Evolutionary conservation across 2,113 vertebrate genomes (phyloP).

Genomic region (Lepidothrix coronata): DNA sequence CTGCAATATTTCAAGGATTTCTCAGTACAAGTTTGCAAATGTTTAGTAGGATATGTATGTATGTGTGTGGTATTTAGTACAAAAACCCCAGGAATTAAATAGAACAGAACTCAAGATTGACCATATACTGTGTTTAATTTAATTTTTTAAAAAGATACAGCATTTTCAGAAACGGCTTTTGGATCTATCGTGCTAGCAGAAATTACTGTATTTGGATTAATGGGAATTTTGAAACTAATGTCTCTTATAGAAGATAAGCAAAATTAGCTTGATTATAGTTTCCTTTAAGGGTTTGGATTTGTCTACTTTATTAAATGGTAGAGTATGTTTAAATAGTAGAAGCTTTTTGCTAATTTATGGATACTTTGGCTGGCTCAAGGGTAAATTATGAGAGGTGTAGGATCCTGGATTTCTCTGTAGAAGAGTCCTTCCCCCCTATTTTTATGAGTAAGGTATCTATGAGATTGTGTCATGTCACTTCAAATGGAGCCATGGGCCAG

Average conservation of each 20-base stretch:
- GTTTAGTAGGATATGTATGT: not conserved
- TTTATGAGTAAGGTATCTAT: not conserved
- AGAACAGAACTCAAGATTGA: not conserved
- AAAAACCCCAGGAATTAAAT: not conserved
- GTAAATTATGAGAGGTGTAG: not conserved
- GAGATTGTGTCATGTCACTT: not conserved
- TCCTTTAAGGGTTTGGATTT: not conserved
- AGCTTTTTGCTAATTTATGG: not conserved
- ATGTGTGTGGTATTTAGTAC: not conserved
- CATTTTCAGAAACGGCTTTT: not conserved
- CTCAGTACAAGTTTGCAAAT: not conserved
- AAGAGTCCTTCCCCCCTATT: not conserved
- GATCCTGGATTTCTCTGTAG: not conserved
- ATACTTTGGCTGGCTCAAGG: not conserved
- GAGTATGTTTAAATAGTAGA: not conserved
- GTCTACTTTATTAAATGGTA: not conserved
- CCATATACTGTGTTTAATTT: not conserved
- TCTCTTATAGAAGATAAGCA: not conserved
- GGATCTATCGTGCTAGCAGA: not conserved
- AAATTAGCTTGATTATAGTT: not conserved
- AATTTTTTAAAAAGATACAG: not conserved
- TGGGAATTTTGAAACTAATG: not conserved
- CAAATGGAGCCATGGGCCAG: not conserved
- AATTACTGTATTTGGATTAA: not conserved
- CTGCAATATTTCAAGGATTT: not conserved